A percentile compares a stretch with the other conserved stretches of the same genome.
Evolutionary conservation across 2,888 invertebrate species (phyloP).

Genomic region (Patella caerulea): DNA sequence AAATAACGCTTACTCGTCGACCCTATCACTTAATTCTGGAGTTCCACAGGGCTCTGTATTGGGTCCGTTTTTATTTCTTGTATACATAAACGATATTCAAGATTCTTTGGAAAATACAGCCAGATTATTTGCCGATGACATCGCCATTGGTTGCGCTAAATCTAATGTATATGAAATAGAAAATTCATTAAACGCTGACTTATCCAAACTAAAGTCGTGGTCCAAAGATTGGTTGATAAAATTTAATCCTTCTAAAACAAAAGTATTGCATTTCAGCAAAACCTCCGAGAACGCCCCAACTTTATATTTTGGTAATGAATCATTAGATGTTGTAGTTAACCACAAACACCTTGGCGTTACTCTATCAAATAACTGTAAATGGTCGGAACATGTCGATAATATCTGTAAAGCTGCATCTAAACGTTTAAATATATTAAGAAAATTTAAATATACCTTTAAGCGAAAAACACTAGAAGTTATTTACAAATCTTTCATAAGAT

Average conservation of each 20-base stretch:
- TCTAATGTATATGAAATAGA: conserved; percentile 14
- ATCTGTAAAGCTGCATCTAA: conserved; percentile 21
- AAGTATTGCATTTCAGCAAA: conserved; percentile 14
- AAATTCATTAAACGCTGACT: conserved; percentile 19
- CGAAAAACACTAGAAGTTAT: conserved; percentile 21
- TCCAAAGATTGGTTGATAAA: conserved; percentile 21
- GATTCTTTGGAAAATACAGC: conserved; percentile 11
- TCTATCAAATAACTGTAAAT: conserved; percentile 18
- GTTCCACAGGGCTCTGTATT: conserved; percentile 28
- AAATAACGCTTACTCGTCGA: conserved; percentile 2
- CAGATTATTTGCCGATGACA: conserved; percentile 21
- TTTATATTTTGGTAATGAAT: conserved; percentile 10
- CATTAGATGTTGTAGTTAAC: conserved; percentile 11
- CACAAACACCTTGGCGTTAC: conserved; percentile 28
- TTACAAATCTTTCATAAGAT: conserved; percentile 19
- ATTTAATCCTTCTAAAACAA: conserved; percentile 22
- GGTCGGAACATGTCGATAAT: conserved; percentile 19
- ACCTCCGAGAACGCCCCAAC: neutral
- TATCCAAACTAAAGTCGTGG: neutral
- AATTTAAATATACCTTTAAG: conserved; percentile 16
- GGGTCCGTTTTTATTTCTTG: conserved; percentile 25
- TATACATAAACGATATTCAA: conserved; percentile 27
- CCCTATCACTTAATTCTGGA: neutral
- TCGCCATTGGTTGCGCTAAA: conserved; percentile 15
- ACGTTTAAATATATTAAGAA: conserved; percentile 20